Percentiles rank a stretch among this genome's conserved stretches.
Evolutionary conservation across 2,888 invertebrate species (phyloP).

Genomic region (Ceraclea dissimilis): DNA sequence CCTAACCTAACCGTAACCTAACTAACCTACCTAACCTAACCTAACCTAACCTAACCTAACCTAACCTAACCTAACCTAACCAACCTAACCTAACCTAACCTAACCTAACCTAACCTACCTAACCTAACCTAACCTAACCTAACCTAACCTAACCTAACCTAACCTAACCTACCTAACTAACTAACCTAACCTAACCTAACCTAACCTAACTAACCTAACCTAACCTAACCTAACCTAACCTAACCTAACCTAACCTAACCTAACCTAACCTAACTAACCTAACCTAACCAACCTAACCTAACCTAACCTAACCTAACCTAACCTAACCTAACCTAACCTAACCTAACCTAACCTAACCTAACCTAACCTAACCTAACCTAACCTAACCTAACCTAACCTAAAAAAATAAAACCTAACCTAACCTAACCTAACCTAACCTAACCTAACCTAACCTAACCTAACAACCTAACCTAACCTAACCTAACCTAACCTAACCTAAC

Average conservation of each 20-base stretch:
- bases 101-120: slow-evolving; percentile 12
- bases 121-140: slow-evolving; percentile 14
- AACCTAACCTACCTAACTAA: slow-evolving; percentile 13
- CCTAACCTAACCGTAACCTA: slow-evolving; percentile 25
- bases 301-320: slow-evolving; percentile 24
- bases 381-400: slow-evolving; percentile 15
- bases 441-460: slow-evolving; percentile 13
- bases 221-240: slow-evolving; percentile 7
- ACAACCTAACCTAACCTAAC: slow-evolving; percentile 13
- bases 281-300: slow-evolving; percentile 10
- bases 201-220: slow-evolving; percentile 12
- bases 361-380: slow-evolving; percentile 18
- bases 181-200: slow-evolving; percentile 15
- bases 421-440: slow-evolving; percentile 13
- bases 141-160: slow-evolving; percentile 13
- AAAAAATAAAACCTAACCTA: slow-evolving; percentile 17
- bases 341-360: slow-evolving; percentile 26
- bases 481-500: slow-evolving; percentile 8
- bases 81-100: slow-evolving; percentile 22
- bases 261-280: slow-evolving; percentile 10
- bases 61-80: slow-evolving; percentile 23
- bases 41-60: slow-evolving; percentile 24
- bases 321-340: slow-evolving; percentile 25
- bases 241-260: slow-evolving; percentile 7
- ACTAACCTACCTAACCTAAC: slow-evolving; percentile 26